Base-by-base conservation (phyloP, 2,888 invertebrate genomes). In the Aphidius colemani region DNA sequence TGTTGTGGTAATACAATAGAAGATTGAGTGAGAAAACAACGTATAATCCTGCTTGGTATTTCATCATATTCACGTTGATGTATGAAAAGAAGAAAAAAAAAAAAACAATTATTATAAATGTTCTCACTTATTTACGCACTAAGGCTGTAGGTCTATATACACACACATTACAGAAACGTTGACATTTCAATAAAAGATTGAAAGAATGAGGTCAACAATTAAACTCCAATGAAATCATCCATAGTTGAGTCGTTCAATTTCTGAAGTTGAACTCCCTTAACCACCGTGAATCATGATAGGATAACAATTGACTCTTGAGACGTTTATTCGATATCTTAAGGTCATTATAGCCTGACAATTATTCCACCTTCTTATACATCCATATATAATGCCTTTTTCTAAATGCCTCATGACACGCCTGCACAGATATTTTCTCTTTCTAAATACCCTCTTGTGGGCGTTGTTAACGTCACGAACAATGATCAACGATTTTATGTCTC, bases 101-200 rank as follows among this genome's bases (percentile, higher is more conserved):
- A 44, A 50, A 51, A 44, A 59, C 44, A 41, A 51, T 41, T 51
- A 41, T 58, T 43, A 59, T 59, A 66, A 62, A 44, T 49, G 59
- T 53, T 61, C 66, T 64, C 49, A 58, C 51, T 49, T 48, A 50
- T 66, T 56, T 48, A 66, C 46, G 48, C 59, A 60, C 43, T 43
- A 53, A 10, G 10, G 49, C 10, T 53, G 46, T 43, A 64, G 13
- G 2, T 18, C 13, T 2, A 18, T 18, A 18, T 18, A 18, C 13
- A 18, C 13, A 45, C 43, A 40, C 59, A 56, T 62, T 67, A 71
- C 70, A 72, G 73, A 70, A 63, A 18, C 67, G 69, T 67, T 74
- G 76, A 74, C 76, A 76, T 76, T 76, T 76, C 70, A 73, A 73
- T 72, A 70, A 72, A 70, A 50, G 65, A 64, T 69, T 67, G 50